A percentile compares a stretch with the other conserved stretches of the same genome.
Evolutionary conservation across 2,113 vertebrate species (phyloP).

Genomic region (Zingel zingel): DNA sequence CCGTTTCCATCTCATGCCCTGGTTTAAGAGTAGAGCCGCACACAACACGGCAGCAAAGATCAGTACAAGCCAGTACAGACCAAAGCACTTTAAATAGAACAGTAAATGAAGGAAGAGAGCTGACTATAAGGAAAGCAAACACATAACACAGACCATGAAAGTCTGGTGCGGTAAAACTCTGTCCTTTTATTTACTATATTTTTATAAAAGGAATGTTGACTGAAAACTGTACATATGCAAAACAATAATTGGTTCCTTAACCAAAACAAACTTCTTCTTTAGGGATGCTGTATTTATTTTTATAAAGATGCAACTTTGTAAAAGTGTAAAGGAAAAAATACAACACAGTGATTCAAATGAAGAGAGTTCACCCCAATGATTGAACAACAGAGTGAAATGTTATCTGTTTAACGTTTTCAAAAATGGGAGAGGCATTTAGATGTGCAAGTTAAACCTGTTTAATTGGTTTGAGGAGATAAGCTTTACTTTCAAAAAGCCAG

Average conservation of each 20-base stretch:
- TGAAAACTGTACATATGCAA: not conserved
- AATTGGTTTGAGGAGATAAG: not conserved
- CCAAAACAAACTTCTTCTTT: not conserved
- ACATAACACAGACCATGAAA: slow-evolving; percentile 39
- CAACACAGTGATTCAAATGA: not conserved
- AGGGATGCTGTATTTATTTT: not conserved
- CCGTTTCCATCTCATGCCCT: slow-evolving; percentile 51
- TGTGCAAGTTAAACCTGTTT: not conserved
- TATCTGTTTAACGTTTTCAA: not conserved
- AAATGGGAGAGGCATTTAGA: not conserved
- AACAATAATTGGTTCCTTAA: not conserved
- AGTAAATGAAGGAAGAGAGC: slow-evolving; percentile 19
- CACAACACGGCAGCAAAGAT: slow-evolving; percentile 43
- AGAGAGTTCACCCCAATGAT: not conserved
- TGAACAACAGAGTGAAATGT: not conserved
- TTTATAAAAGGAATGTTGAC: not conserved
- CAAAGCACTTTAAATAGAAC: slow-evolving; percentile 55
- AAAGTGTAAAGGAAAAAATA: not conserved
- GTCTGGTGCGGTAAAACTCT: slow-evolving; percentile 17
- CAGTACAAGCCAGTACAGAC: slow-evolving; percentile 41
- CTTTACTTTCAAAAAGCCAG: not conserved
- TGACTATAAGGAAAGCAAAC: slow-evolving; percentile 22
- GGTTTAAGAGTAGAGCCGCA: slow-evolving; percentile 47
- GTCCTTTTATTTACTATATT: slow-evolving; percentile 27
- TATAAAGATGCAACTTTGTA: not conserved